A percentile compares a stretch with the other conserved stretches of the same genome.
Conservation (phyloP, 2,797 vertebrate genomes). For the Spinibarbus caldwelli region DNA sequence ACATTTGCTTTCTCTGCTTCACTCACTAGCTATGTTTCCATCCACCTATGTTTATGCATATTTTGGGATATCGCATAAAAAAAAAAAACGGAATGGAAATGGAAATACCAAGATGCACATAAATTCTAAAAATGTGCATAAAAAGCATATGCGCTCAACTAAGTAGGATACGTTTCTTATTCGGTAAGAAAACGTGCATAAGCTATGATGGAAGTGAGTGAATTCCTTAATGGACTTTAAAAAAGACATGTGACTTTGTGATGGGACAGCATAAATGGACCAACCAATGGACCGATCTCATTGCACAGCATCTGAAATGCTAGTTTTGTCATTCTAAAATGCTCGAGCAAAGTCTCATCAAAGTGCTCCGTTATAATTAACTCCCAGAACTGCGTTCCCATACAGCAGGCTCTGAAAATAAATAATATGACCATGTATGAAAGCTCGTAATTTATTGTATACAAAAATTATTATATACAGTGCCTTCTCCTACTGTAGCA, state of each 20-base stretch:
- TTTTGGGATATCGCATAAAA: not conserved
- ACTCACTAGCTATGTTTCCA: slow-evolving; percentile 13
- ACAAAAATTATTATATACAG: too few species aligned
- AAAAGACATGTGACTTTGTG: too few species aligned
- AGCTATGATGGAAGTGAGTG: not conserved
- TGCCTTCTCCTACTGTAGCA: too few species aligned
- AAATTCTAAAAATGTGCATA: not conserved
- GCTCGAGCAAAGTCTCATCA: not conserved
- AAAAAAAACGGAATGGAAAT: not conserved
- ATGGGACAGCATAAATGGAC: not conserved
- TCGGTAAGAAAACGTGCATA: not conserved
- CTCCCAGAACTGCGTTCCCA: too few species aligned
- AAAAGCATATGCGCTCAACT: not conserved
- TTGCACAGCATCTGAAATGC: not conserved
- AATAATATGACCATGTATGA: too few species aligned
- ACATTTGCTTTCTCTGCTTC: slow-evolving; percentile 71
- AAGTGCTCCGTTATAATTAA: not conserved
- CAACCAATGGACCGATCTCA: not conserved
- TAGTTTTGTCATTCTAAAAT: not conserved
- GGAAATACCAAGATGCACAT: not conserved
- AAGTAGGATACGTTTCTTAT: not conserved
- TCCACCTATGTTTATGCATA: not conserved
- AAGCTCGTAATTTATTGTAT: too few species aligned
- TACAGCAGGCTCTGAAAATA: too few species aligned
- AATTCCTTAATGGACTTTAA: too few species aligned